A percentile compares a stretch with the other conserved stretches of the same genome.
phyloP scores from a whole-genome alignment of 2,797 vertebrate genomes.

The Emys orbicularis region DNA sequence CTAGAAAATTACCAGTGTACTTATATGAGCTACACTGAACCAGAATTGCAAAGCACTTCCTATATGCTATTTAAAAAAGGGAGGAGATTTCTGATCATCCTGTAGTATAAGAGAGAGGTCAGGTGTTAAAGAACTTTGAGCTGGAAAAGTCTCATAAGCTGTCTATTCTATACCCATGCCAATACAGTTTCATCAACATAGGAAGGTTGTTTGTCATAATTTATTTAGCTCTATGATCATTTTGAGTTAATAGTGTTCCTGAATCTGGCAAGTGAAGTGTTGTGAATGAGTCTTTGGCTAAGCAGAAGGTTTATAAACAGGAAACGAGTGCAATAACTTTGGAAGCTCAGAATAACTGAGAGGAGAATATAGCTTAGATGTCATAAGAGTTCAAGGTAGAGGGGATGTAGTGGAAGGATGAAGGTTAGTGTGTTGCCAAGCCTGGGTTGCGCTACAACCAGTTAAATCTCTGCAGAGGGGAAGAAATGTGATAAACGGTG shows the following conservation, averaged over 20 bases:
- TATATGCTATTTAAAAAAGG: background rate
- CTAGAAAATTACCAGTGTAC: background rate
- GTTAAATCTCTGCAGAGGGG: background rate
- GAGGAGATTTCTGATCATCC: background rate
- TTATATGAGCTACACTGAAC: background rate
- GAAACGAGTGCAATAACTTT: background rate
- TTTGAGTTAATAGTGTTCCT: background rate
- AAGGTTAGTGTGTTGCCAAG: constrained; percentile 7
- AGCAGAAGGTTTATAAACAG: constrained; percentile 5
- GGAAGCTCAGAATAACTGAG: background rate
- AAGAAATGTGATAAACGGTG: background rate
- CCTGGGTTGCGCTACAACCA: rapidly evolving
- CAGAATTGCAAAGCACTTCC: background rate
- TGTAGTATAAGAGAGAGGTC: background rate
- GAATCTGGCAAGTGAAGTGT: background rate
- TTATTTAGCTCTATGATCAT: background rate
- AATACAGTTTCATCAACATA: background rate
- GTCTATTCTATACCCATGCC: background rate
- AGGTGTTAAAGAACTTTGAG: background rate
- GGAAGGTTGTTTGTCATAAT: background rate
- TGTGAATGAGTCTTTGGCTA: background rate
- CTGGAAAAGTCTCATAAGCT: background rate
- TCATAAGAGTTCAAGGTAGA: background rate
- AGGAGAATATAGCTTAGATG: background rate
- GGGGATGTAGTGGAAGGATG: background rate